These are phyloP conservation scores for Pantherophis alleghaniensis DNA, from an alignment of 2,797 vertebrate species.

Conservation along the genomic window DNA sequence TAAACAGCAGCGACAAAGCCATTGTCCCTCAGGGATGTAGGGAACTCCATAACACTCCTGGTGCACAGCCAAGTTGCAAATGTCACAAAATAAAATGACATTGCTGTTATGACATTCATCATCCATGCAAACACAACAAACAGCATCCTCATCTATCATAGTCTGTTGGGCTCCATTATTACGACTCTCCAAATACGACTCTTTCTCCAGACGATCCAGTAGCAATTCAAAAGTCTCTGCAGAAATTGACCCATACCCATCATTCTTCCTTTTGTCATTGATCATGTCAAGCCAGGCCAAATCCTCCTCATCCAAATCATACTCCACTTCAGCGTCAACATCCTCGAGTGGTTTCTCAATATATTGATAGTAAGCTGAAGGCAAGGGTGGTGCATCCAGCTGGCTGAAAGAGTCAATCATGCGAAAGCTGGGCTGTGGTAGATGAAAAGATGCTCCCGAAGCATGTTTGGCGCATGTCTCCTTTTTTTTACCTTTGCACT, in stretches of 20 bases:
- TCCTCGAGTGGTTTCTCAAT: slow-evolving; percentile 87
- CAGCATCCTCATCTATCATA: slow-evolving; percentile 90
- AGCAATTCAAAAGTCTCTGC: slow-evolving; percentile 92
- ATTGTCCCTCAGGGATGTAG: slow-evolving; percentile 97
- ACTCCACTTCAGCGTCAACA: slow-evolving; percentile 90
- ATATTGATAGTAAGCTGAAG: slow-evolving; percentile 87
- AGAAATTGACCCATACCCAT: slow-evolving; percentile 86
- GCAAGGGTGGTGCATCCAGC: slow-evolving; percentile 81
- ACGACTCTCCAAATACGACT: slow-evolving; percentile 90
- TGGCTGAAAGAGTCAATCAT: slow-evolving; percentile 77
- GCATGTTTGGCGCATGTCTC: slow-evolving; percentile 78
- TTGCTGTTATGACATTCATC: slow-evolving; percentile 99
- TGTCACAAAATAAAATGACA: slow-evolving; percentile 96
- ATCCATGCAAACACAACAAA: slow-evolving; percentile 95
- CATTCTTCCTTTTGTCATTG: slow-evolving; percentile 89
- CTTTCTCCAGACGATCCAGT: slow-evolving; percentile 91
- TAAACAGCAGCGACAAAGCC: slow-evolving; percentile 96
- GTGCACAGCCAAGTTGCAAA: slow-evolving; percentile 97
- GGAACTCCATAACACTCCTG: slow-evolving; percentile 99
- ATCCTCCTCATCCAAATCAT: slow-evolving; percentile 98
- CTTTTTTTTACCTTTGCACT: slow-evolving; percentile 82
- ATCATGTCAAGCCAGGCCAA: slow-evolving; percentile 96
- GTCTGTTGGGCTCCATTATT: slow-evolving; percentile 87
- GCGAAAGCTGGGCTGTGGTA: slow-evolving; percentile 91
- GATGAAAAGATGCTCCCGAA: slow-evolving; percentile 62